These are phyloP conservation scores for Jacana jacana DNA, from an alignment of 2,113 vertebrate species.

Conservation along the genomic window DNA sequence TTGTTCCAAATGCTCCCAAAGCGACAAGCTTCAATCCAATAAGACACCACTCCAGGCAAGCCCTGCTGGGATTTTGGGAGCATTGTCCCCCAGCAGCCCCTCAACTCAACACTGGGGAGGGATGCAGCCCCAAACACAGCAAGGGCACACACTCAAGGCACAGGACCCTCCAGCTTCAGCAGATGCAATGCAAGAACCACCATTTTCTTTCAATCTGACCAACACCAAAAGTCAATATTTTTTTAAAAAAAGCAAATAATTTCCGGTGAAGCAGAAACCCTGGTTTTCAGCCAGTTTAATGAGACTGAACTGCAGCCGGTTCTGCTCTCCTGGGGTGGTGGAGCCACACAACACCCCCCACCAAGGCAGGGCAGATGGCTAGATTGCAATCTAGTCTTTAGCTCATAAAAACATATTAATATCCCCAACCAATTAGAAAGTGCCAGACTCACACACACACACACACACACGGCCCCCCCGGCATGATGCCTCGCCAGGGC, in stretches of 20 bases:
- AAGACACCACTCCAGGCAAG: not conserved
- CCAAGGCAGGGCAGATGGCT: slow-evolving; percentile 35
- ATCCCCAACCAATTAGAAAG: slow-evolving; percentile 8
- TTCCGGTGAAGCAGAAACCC: slow-evolving; percentile 33
- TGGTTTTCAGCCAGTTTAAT: not conserved
- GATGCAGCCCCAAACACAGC: not conserved
- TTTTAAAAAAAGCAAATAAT: not conserved
- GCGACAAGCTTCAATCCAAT: not conserved
- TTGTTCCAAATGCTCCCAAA: not conserved
- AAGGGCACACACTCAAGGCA: not conserved
- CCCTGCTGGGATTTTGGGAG: not conserved
- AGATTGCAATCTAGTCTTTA: not conserved
- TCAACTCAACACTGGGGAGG: not conserved
- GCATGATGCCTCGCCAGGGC: not conserved
- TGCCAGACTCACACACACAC: slow-evolving; percentile 17
- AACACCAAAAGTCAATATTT: not conserved
- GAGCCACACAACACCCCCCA: not conserved
- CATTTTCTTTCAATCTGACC: not conserved
- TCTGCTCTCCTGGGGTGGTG: not conserved
- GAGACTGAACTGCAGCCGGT: not conserved
- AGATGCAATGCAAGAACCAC: not conserved
- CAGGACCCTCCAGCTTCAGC: not conserved
- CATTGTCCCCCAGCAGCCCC: not conserved
- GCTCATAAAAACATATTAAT: slow-evolving; percentile 6
- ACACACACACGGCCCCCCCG: too few species aligned